These are phyloP conservation scores for Apantesis nais DNA, from an alignment of 2,888 invertebrate genomes.

Conservation along the genomic window DNA sequence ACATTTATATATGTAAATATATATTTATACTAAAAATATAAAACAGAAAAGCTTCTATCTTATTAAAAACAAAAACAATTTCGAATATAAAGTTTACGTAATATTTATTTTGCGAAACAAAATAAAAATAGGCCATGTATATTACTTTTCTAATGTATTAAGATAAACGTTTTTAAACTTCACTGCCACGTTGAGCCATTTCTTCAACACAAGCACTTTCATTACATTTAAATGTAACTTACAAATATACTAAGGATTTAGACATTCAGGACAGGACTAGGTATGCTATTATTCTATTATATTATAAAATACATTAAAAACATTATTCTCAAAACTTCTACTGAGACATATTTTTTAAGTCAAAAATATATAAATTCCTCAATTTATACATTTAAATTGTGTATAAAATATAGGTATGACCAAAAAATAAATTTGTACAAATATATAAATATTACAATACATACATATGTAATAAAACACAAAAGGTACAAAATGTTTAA, in stretches of 20 bases:
- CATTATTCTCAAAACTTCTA: neutral
- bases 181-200: conserved; percentile 27
- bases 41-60: neutral
- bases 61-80: neutral
- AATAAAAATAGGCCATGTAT: conserved; percentile 7
- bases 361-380: neutral
- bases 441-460: neutral
- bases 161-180: conserved; percentile 18
- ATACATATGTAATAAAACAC: neutral
- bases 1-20: conserved; percentile 9
- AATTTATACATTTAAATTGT: neutral
- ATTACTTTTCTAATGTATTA: conserved; percentile 10
- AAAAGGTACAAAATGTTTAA: neutral
- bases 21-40: conserved; percentile 10
- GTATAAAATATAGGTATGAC: neutral
- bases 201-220: conserved; percentile 33
- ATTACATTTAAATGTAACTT: conserved; percentile 31
- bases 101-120: neutral
- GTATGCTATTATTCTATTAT: conserved; percentile 37
- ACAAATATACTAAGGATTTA: conserved; percentile 33
- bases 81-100: neutral
- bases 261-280: conserved; percentile 51
- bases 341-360: neutral
- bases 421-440: neutral
- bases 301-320: conserved; percentile 41